Evolutionary conservation across 2,888 invertebrate species (phyloP), one percentile per base, ranked within the genome.

Genomic region (Cheiracanthium punctorium): DNA sequence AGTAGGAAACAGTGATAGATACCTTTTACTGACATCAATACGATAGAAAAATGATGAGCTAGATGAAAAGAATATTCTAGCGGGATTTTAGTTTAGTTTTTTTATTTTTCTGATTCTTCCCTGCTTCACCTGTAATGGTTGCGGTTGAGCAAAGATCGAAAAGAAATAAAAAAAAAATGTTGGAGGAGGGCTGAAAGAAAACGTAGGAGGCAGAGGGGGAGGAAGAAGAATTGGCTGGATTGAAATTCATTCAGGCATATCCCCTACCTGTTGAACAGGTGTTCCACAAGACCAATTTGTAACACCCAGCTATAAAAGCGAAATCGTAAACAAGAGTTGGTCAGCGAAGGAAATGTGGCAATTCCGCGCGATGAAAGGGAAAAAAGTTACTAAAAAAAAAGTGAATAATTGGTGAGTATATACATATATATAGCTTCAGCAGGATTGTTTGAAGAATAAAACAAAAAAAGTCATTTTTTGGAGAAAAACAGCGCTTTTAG

Each of bases 261-360:
- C 85, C 73, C 85, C 75, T 76, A 70, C 64, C 80, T 76, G 70
- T 71, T 86, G 71, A 85, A 85, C 84, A 85, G 79, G 84, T 85
- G 84, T 85, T 79, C 79, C 77, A 77, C 82, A 72, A 77, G 82
- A 77, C 70, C 77, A 84, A 84, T 77, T 77, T 84, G 82, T 79
- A 85, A 79, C 84, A 43, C 84, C 43, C 52, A 67, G 67, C 72
- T 48, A 58, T 33, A 74, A 52, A 29, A 73, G 69, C 58, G 76
- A 52, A 71, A 82, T 65, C 17, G 84, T 74, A 69, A 72, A 79
- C 73, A 74, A 74, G 69, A 65, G n/a, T 37, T 32, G 29, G 24
- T 7, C 29, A 71, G 33, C 43, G 43, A 71, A 71, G 43, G 71
- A 71, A 71, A 24, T 43, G 43, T 43, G 41, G 71, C 71, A 71